These are phyloP conservation scores for Corvus hawaiiensis DNA, from an alignment of 2,113 vertebrate species.

Conservation along the genomic window DNA sequence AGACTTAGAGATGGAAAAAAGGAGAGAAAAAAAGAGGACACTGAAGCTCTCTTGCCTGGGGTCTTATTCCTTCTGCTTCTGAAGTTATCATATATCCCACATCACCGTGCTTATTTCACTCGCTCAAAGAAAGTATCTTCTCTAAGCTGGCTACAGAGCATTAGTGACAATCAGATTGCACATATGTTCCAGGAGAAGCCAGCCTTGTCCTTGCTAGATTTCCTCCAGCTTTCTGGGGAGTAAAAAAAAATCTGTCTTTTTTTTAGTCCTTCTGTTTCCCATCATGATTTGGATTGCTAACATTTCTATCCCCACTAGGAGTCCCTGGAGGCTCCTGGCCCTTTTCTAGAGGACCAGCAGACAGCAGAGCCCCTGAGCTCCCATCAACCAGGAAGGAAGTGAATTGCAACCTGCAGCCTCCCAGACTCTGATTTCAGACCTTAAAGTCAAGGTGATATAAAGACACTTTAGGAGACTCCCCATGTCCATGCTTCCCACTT, in stretches of 20 bases:
- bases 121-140: neutral
- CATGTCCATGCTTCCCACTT: neutral
- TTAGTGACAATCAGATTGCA: neutral
- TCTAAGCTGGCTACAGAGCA: neutral
- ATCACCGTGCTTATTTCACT: neutral
- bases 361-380: neutral
- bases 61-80: slow-evolving; percentile 41
- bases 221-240: neutral
- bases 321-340: neutral
- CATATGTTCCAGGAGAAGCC: neutral
- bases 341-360: neutral
- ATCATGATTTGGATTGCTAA: slow-evolving; percentile 41
- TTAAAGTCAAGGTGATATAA: neutral
- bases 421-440: neutral
- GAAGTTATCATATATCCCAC: slow-evolving; percentile 16
- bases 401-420: neutral
- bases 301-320: neutral
- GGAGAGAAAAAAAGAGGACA: neutral
- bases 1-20: neutral
- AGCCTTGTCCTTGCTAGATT: neutral
- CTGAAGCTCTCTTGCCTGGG: neutral
- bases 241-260: neutral
- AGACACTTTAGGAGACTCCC: neutral
- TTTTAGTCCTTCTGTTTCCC: slow-evolving; percentile 45
- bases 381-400: neutral